These are phyloP conservation scores for Chrysochloris asiatica DNA, from an alignment of 2,113 vertebrate species.

Conservation along the genomic window DNA sequence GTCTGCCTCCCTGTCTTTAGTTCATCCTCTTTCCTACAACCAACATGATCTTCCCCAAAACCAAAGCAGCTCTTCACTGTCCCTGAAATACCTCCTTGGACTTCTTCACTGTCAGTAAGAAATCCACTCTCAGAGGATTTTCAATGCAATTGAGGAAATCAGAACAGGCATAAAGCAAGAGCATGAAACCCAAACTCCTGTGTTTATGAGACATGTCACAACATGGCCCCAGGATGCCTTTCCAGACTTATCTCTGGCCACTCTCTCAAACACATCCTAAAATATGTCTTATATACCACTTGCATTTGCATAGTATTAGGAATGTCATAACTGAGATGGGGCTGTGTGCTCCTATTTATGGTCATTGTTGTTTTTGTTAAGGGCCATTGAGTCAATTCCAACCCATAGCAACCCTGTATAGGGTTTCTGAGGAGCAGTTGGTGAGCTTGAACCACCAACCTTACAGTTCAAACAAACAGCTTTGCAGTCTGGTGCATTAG, in stretches of 20 bases:
- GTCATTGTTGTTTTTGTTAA: too few species aligned
- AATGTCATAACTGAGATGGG: neutral
- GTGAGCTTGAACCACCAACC: too few species aligned
- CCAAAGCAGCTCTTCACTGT: neutral
- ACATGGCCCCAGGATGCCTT: neutral
- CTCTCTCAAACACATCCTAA: neutral
- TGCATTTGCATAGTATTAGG: neutral
- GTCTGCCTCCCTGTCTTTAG: neutral
- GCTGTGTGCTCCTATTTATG: neutral
- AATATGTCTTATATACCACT: neutral
- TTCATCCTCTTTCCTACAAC: neutral
- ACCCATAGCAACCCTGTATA: too few species aligned
- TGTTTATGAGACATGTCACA: neutral
- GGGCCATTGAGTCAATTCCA: too few species aligned
- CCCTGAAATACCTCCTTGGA: neutral
- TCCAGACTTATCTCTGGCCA: neutral
- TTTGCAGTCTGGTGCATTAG: too few species aligned
- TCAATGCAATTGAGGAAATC: neutral
- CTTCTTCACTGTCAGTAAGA: neutral
- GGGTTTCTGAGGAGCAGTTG: too few species aligned
- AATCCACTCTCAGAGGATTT: neutral
- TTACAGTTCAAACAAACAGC: too few species aligned
- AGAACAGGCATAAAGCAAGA: neutral
- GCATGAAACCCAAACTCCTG: neutral
- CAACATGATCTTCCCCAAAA: neutral